phyloP scores from a whole-genome alignment of 2,888 invertebrate genomes.

The Cantharis rustica region DNA sequence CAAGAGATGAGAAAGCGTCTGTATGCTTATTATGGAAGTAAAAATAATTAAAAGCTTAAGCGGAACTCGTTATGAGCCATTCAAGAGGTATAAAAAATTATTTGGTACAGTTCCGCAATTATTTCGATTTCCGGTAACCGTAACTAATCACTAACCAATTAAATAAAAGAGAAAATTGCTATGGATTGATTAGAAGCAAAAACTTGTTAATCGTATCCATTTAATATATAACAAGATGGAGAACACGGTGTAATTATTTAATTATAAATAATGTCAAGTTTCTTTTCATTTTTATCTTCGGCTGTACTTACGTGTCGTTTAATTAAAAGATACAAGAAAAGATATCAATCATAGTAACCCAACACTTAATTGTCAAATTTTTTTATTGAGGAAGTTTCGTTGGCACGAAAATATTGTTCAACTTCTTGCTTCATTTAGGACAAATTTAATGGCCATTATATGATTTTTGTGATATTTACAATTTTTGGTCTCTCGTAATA shows the following conservation, averaged over 20 bases:
- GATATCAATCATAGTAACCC: not conserved
- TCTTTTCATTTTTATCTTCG: not conserved
- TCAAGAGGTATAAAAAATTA: not conserved
- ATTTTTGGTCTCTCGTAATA: not conserved
- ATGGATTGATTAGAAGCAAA: not conserved
- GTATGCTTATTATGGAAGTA: slow-evolving; percentile 10
- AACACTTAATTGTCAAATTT: not conserved
- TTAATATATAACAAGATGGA: not conserved
- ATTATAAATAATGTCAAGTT: slow-evolving; percentile 3
- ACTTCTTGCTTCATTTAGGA: not conserved
- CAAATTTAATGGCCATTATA: not conserved
- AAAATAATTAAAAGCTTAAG: not conserved
- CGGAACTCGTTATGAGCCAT: not conserved
- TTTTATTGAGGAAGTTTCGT: not conserved
- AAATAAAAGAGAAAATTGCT: not conserved
- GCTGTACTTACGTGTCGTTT: not conserved
- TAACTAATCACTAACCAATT: not conserved
- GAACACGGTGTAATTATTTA: not conserved
- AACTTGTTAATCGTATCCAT: not conserved
- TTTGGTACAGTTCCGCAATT: slow-evolving; percentile 5
- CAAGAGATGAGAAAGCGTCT: slow-evolving; percentile 19
- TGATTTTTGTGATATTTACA: not conserved
- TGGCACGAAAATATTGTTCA: not conserved
- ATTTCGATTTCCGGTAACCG: not conserved
- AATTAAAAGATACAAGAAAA: not conserved